Base-by-base conservation (phyloP, 2,113 vertebrate species). In the Ramphastos sulfuratus region DNA sequence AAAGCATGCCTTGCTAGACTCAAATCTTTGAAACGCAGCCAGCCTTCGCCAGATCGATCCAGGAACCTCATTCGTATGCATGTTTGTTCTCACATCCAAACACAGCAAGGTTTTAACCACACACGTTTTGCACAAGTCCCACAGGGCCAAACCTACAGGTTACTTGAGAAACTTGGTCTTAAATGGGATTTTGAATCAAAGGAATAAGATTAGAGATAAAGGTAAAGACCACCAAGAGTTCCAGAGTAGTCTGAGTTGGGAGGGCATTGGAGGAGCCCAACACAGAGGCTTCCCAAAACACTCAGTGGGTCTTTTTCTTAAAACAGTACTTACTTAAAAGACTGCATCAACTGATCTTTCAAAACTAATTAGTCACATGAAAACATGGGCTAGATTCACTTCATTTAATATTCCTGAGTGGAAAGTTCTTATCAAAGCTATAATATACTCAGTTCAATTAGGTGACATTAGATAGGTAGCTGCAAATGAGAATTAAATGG, bases 21-120 rank as follows among this genome's bases (percentile, higher is more conserved):
- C 65, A 39, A 37, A 61, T 69, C 91, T 83, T 74, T 86, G 93
- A 94, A 94, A 81, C 1, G 0, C 30, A 1, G 39, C 93, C 91
- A 83, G 87, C 33, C 67, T 50, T 58, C 0, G 0, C 82, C 61
- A 79, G 50, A 81, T 85, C 12, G 4, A 52, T 79, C 94, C 91
- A 94, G 95, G 89, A 93, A 72, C 54, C 82, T 95, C 82, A 92
- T 82, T 82, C 16, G 1, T 81, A 91, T 72, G 82, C 72, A 60
- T 75, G 76, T 77, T 88, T 95, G 82, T 17, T 88, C 95, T 93
- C 79, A 80, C 89, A 71, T 5, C 3, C 91, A 89, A 95, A 87
- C 91, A 75, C 3, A 0, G 72, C 9, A 6, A 77, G 79, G 82
- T 64, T 92, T 87, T 80, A 85, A 88, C 77, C 18, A 14, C 76